Base-by-base conservation (phyloP, 1,140 invertebrate species). In the Drosophila nigrodunni region DNA sequence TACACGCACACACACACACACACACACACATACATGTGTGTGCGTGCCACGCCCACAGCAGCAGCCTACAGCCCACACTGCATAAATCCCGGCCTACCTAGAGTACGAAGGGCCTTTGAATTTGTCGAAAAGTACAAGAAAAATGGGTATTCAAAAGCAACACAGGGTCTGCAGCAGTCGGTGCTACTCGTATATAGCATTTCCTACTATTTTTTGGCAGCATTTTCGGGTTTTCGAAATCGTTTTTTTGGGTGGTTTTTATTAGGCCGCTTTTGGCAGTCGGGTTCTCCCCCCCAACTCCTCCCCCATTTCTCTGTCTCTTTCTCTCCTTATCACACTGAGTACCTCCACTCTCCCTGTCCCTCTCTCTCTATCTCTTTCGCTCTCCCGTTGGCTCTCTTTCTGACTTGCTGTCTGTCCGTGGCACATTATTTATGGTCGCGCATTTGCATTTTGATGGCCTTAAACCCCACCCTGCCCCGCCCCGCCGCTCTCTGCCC, bases 371-470 rank as follows among this genome's bases (percentile, higher is more conserved):
- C 34, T 25, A 6, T 10, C 8, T 47, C 52, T 9, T 18, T n/a
- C 54, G 47, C 64, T 47, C 6, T 10, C 41, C 11, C 0, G 7
- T 7, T 55, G 11, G 21, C 54, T 67, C 43, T 49, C 58, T 15
- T n/a, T 18, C 5, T 47, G 0, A 7, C 55, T 25, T 11, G 13
- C 61, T 34, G 44, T 54, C 57, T 74, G 65, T 77, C 44, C 46
- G 25, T 57, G 58, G 7, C 80, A 74, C 80, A 77, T 90, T 86
- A 90, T 90, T 90, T 90, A 90, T 90, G 82, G 82, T 82, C 77
- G 76, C 87, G 78, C 82, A 90, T 90, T 90, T 90, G 86, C 86
- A 90, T 90, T 86, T 90, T 90, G 78, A 90, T 90, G 78, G 87
- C 15, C 70, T 89, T 30, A 30, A 72, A 65, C 52, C 47, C 41